Evolutionary conservation across 2,888 invertebrate species (phyloP).

Genomic region (Pterobdella sp.): DNA sequence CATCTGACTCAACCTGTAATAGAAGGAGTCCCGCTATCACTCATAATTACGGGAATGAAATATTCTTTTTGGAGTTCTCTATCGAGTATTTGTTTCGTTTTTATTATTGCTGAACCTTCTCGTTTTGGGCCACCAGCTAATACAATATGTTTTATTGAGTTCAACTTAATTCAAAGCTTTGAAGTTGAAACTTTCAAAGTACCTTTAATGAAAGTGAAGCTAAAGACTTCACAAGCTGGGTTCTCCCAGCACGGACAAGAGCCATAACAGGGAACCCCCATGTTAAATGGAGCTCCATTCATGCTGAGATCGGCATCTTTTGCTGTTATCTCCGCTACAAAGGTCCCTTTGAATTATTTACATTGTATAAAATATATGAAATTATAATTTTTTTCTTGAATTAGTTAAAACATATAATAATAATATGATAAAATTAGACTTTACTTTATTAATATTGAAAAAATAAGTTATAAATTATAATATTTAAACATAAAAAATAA

Average conservation of each 20-base stretch:
- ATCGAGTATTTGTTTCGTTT: slow-evolving; percentile 82
- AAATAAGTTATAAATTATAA: too few species aligned
- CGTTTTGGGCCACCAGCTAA: slow-evolving; percentile 39
- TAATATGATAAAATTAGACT: too few species aligned
- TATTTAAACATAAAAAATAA: too few species aligned
- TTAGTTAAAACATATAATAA: too few species aligned
- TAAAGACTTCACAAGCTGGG: slow-evolving; percentile 83
- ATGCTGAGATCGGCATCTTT: slow-evolving; percentile 44
- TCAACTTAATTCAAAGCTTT: neutral
- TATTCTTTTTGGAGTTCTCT: slow-evolving; percentile 92
- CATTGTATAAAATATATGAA: too few species aligned
- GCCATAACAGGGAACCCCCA: slow-evolving; percentile 40
- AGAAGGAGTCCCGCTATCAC: slow-evolving; percentile 87
- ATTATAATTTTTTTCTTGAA: too few species aligned
- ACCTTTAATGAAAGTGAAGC: slow-evolving; percentile 93
- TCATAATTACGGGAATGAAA: slow-evolving; percentile 90
- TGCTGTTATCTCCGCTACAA: slow-evolving; percentile 40
- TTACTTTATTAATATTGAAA: too few species aligned
- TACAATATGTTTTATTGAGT: neutral
- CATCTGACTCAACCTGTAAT: slow-evolving; percentile 53
- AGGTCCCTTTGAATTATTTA: too few species aligned
- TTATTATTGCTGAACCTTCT: slow-evolving; percentile 91
- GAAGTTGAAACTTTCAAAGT: neutral
- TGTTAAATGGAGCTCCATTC: slow-evolving; percentile 67
- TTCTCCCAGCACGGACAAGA: slow-evolving; percentile 82